Base-by-base conservation (phyloP, 1,140 invertebrate species). In the Sinonovacula constricta region DNA sequence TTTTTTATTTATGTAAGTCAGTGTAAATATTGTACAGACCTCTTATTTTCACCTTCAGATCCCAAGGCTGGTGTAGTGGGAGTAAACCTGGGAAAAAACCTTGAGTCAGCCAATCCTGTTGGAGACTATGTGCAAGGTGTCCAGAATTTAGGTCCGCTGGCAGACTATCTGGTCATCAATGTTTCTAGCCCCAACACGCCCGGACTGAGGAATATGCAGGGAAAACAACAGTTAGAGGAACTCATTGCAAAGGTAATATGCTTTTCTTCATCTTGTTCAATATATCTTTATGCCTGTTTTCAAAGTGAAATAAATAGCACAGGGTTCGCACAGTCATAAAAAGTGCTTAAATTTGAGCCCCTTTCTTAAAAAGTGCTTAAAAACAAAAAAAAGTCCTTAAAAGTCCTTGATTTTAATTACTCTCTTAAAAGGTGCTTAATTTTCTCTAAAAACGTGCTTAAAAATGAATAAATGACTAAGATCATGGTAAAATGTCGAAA, bases 21-120 rank as follows among this genome's bases (percentile, higher is more conserved):
- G n/a, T n/a, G n/a, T n/a, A n/a, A n/a, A n/a, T n/a, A n/a, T n/a
- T n/a, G n/a, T n/a, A n/a, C n/a, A n/a, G n/a, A n/a, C n/a, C n/a
- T n/a, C n/a, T n/a, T n/a, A n/a, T n/a, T n/a, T n/a, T n/a, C n/a
- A n/a, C n/a, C n/a, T n/a, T n/a, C n/a, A 91, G 71, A 92, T 97
- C 81, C 10, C 26, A 26, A 24, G 10, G 5, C 54, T 68, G 88
- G 89, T 28, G 72, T 91, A 10, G 79, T 99, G 53, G 97, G 98
- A 14, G 93, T 99, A 0, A 99, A 99, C 93, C 93, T 99, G 53
- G 98, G 98, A 0, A 98, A 97, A 91, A 99, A 99, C 91, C 99
- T 98, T 92, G 89, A 91, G 1, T 95, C 96, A 2, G 81, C 91
- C 45, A 93, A 97, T 91, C 92, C 95, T 0, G 91, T 93, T 28